Evolutionary conservation across 1,140 invertebrate genomes (phyloP), one percentile per base, ranked within the genome.

Genomic region (Pseudobourletiella spinata): DNA sequence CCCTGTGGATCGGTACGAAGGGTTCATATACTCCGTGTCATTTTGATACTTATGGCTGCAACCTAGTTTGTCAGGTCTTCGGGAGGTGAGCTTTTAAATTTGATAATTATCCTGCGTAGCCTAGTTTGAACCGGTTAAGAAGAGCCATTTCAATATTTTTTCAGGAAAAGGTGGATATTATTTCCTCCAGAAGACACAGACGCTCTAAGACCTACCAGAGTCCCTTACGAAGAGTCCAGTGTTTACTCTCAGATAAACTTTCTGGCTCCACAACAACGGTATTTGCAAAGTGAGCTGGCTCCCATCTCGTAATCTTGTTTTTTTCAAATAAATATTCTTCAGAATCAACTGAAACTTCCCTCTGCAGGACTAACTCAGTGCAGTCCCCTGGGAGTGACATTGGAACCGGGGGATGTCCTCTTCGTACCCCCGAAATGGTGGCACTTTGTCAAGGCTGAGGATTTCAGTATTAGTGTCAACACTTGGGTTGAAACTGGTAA

Each of bases 151-250:
- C 24, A 18, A 18, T 20, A n/a, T 48, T n/a, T 11, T 61, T 64
- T 24, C 68, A 92, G 89, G 70, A 98, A 98, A 76, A 78, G 82
- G 57, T 98, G 95, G 95, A 75, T 93, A 25, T 75, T 98, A n/a
- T 96, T 94, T 77, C 87, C 91, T 16, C 91, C 91, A 18, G 77
- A 81, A 62, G 81, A 86, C 42, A 81, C 79, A 43, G 72, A 81
- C 61, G 69, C 67, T 50, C 75, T 97, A 60, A 83, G 84, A 69
- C 84, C 90, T 59, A 89, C 89, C 11, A 81, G 95, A 73, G 80
- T 97, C 61, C 95, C 95, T 16, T 98, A 93, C 78, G 95, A 98
- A 79, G 95, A 98, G 74, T 96, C 93, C 0, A 97, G 91, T 77
- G 81, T 98, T 24, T 98, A 94, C 74, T 94, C 90, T 73, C 79